Percentiles rank a stretch among this genome's conserved stretches.
These are phyloP conservation scores for Drosophila bifasciata DNA, from an alignment of 1,140 invertebrate genomes.

Conservation along the genomic window DNA sequence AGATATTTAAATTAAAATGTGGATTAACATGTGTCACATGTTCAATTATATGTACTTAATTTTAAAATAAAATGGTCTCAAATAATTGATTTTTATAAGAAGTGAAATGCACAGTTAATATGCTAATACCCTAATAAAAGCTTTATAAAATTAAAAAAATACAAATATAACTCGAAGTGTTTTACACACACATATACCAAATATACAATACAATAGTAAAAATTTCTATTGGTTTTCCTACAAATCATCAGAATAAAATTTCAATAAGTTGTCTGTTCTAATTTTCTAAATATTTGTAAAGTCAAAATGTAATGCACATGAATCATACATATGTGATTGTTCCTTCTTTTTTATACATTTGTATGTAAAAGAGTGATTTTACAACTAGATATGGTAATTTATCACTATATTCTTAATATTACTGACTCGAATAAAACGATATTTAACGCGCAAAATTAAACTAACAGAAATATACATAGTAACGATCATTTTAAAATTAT, in stretches of 20 bases:
- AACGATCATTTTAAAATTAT: constrained; percentile 2
- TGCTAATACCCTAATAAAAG: neutral
- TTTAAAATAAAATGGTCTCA: no score
- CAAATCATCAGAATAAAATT: no score
- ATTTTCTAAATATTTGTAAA: constrained; percentile 1
- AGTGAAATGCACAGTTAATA: no score
- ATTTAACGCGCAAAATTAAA: neutral
- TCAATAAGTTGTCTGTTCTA: neutral
- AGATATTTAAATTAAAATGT: no score
- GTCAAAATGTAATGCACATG: neutral
- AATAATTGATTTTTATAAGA: no score
- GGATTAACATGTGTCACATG: no score
- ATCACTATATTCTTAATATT: constrained; percentile 1
- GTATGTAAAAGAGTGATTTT: no score
- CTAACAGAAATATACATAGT: neutral
- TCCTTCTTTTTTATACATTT: no score
- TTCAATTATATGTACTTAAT: no score
- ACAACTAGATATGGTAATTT: no score
- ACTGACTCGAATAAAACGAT: constrained; percentile 5
- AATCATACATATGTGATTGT: no score
- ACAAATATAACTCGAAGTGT: neutral
- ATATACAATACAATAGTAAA: neutral
- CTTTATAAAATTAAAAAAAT: neutral
- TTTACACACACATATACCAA: neutral
- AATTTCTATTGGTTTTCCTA: no score